Conservation (phyloP, 2,888 invertebrate genomes). For the Rapana venosa region DNA sequence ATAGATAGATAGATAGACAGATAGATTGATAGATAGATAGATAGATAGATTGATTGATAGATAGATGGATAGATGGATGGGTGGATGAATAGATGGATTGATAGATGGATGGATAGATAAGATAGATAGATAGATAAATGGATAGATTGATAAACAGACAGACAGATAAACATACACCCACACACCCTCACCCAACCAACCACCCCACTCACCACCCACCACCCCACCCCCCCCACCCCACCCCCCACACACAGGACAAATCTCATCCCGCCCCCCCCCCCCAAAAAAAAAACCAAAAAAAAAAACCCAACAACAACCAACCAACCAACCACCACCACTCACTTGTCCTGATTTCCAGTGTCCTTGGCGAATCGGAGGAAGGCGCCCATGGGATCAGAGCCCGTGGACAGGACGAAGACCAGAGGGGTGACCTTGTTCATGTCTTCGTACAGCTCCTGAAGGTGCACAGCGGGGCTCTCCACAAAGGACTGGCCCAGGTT, state of each 20-base stretch:
- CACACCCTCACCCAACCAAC: neutral
- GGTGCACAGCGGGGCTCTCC: conserved; percentile 88
- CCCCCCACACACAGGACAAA: too few relatives aligned
- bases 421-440: conserved; percentile 84
- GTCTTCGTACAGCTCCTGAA: conserved; percentile 78
- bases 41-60: too few relatives aligned
- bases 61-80: too few relatives aligned
- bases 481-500: conserved; percentile 89
- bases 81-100: too few relatives aligned
- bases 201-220: neutral
- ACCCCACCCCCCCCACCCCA: too few relatives aligned
- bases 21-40: too few relatives aligned
- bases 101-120: neutral
- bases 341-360: conserved; percentile 76
- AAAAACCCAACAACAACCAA: too few relatives aligned
- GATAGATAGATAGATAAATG: neutral
- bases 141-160: too few relatives aligned
- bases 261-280: too few relatives aligned
- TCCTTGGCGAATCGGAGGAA: conserved; percentile 78
- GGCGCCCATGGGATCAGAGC: conserved; percentile 82
- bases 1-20: too few relatives aligned
- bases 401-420: conserved; percentile 91
- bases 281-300: too few relatives aligned
- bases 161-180: neutral
- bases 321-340: conserved; percentile 39